A percentile compares a stretch with the other conserved stretches of the same genome.
phyloP scores from a whole-genome alignment of 2,888 invertebrate genomes.

The Polymixis flavicincta region DNA sequence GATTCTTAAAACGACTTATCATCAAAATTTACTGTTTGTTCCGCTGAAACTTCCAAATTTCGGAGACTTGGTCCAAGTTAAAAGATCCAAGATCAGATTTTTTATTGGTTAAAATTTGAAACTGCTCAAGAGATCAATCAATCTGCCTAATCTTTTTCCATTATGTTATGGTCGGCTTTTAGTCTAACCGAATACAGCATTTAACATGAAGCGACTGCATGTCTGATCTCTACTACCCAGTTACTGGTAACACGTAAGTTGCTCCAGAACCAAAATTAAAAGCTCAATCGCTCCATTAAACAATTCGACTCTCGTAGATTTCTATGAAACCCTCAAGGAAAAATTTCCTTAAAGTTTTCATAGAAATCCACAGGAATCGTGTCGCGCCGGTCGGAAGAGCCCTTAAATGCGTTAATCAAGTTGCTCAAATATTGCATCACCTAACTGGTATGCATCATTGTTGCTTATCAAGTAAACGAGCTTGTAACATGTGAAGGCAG shows the following conservation, averaged over 20 bases:
- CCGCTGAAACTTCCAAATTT: slow-evolving; percentile 74
- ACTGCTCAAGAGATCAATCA: background rate
- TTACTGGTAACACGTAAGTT: too few relatives aligned
- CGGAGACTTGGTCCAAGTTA: slow-evolving; percentile 58
- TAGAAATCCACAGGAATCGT: too few relatives aligned
- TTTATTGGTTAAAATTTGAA: background rate
- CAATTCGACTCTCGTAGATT: too few relatives aligned
- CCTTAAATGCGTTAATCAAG: too few relatives aligned
- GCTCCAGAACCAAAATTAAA: background rate
- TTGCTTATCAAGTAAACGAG: background rate
- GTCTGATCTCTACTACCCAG: too few relatives aligned
- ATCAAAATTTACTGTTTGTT: slow-evolving; percentile 85
- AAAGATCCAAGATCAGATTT: background rate
- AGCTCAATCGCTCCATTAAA: background rate
- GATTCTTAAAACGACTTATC: slow-evolving; percentile 86
- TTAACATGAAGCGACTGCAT: background rate
- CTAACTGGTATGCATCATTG: background rate
- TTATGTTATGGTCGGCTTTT: background rate
- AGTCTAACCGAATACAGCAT: background rate
- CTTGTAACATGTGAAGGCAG: slow-evolving; percentile 3
- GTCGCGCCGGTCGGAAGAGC: too few relatives aligned
- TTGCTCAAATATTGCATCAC: background rate
- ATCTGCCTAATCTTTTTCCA: background rate
- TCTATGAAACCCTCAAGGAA: too few relatives aligned
- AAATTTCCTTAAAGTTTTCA: too few relatives aligned